Conservation (phyloP, 2,888 invertebrate species). For the Asteroscopus sphinx region DNA sequence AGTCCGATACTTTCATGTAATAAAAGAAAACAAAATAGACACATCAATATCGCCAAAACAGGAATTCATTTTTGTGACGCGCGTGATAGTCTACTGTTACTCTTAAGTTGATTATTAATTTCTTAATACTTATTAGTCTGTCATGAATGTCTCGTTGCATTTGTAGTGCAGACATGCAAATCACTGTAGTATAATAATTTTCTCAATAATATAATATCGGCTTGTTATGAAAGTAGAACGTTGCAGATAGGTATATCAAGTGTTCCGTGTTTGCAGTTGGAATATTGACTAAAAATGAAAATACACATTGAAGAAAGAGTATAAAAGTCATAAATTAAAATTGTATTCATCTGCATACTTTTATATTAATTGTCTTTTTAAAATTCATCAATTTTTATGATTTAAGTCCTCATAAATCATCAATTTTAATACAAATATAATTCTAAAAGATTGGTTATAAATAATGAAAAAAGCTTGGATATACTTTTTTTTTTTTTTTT, state of each 20-base stretch:
- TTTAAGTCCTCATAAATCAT: neutral
- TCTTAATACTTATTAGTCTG: constrained; percentile 6
- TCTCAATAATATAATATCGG: constrained; percentile 26
- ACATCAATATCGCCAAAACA: too few relatives aligned
- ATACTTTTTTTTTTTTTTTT: too few relatives aligned
- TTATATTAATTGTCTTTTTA: too few relatives aligned
- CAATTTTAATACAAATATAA: neutral
- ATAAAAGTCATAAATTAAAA: too few relatives aligned
- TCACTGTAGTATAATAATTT: constrained; percentile 33
- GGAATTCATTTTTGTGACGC: too few relatives aligned
- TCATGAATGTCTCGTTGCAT: constrained; percentile 8
- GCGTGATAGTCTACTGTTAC: neutral
- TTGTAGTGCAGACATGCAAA: constrained; percentile 26
- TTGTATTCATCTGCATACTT: too few relatives aligned
- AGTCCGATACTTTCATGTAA: too few relatives aligned
- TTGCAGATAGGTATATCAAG: neutral
- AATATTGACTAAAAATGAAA: neutral
- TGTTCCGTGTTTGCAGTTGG: constrained; percentile 19
- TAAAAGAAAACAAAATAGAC: too few relatives aligned
- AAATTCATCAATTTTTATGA: too few relatives aligned
- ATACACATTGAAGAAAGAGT: too few relatives aligned
- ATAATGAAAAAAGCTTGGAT: too few relatives aligned
- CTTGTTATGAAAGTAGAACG: constrained; percentile 39
- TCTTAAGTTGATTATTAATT: constrained; percentile 11
- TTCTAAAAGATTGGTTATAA: neutral